phyloP scores from a whole-genome alignment of 1,140 invertebrate genomes.

The Drosophila mauritiana region DNA sequence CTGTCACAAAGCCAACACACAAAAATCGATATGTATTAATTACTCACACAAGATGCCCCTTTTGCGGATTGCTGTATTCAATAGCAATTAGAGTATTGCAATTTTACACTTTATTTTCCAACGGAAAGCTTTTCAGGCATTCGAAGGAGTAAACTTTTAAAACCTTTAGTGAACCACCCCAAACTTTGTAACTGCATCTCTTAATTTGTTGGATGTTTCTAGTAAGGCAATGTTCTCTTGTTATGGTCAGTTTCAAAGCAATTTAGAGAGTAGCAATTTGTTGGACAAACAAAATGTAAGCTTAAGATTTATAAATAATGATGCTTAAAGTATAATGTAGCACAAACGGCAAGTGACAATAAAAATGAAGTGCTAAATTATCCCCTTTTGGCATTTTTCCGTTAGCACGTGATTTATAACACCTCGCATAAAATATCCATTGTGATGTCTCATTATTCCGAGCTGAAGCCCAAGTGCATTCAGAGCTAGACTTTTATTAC shows the following conservation, averaged over 20 bases:
- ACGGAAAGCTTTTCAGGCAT: background rate
- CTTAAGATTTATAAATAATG: background rate
- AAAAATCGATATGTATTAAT: background rate
- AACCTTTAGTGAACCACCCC: background rate
- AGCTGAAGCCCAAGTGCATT: background rate
- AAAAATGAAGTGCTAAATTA: background rate
- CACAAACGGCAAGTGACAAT: background rate
- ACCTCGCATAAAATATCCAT: background rate
- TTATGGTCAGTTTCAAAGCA: background rate
- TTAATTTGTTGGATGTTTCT: constrained; percentile 4
- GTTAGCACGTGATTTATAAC: constrained; percentile 13
- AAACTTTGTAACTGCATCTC: constrained; percentile 22
- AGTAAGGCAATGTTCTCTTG: background rate
- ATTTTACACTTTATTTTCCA: background rate
- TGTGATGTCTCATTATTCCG: constrained; percentile 2
- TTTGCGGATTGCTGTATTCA: too few species aligned
- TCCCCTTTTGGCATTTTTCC: background rate
- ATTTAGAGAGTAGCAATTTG: background rate
- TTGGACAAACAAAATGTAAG: background rate
- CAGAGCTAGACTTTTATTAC: constrained; percentile 14
- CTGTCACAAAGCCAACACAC: background rate
- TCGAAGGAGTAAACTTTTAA: background rate
- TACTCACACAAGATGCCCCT: background rate
- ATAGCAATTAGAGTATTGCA: too few species aligned
- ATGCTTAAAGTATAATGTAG: too few species aligned